A percentile compares a stretch with the other conserved stretches of the same genome.
These are phyloP conservation scores for Hystrix brachyura DNA, from an alignment of 2,113 vertebrate genomes.

Conservation along the genomic window DNA sequence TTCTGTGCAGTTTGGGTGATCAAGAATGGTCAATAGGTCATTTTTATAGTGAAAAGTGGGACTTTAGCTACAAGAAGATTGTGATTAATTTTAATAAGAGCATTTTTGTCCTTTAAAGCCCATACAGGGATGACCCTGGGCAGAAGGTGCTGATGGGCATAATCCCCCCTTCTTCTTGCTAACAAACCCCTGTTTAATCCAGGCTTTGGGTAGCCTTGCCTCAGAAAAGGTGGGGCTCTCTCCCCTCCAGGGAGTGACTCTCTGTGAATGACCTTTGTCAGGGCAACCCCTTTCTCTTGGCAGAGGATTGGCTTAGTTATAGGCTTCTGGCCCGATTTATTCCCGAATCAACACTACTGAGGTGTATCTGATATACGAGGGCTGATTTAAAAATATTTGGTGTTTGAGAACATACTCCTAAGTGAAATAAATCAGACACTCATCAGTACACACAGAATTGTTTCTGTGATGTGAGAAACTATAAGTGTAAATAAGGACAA, in stretches of 20 bases:
- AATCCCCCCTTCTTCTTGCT: neutral
- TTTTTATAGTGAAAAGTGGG: neutral
- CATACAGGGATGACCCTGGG: neutral
- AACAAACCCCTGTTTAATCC: neutral
- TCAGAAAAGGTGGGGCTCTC: neutral
- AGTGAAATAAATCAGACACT: no score
- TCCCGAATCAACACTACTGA: neutral
- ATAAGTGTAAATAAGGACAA: no score
- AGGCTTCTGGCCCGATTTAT: neutral
- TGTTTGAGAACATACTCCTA: neutral
- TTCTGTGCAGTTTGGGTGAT: neutral
- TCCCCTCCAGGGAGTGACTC: neutral
- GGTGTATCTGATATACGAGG: neutral
- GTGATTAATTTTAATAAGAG: conserved; percentile 28
- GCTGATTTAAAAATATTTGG: neutral
- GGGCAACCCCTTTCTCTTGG: neutral
- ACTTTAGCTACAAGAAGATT: neutral
- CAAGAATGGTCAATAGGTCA: neutral
- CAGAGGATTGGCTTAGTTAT: neutral
- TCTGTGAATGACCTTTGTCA: neutral
- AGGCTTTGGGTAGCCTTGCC: neutral
- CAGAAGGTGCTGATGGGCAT: neutral
- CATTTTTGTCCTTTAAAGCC: neutral
- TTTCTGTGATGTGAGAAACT: neutral
- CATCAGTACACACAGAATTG: no score